A percentile compares a stretch with the other conserved stretches of the same genome.
Conservation (phyloP, 1,140 invertebrate species). For the Linepithema humile region DNA sequence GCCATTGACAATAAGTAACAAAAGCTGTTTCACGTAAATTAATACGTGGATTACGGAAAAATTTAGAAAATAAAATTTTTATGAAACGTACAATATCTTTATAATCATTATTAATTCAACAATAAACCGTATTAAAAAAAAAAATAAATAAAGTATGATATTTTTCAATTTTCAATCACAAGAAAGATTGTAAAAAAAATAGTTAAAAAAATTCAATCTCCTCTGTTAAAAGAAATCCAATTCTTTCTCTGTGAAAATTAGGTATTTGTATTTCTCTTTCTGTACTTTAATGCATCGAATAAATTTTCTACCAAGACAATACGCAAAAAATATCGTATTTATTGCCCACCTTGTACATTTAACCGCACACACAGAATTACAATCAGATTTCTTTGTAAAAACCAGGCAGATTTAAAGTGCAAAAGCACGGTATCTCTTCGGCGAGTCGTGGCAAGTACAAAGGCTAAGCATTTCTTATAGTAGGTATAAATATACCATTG, state of each 20-base stretch:
- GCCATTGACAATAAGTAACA: conserved; percentile 37
- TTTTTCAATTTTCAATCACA: not conserved
- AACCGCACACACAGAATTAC: conserved; percentile 17
- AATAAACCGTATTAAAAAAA: not conserved
- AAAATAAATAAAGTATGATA: not conserved
- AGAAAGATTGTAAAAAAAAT: not conserved
- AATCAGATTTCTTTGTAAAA: conserved; percentile 40
- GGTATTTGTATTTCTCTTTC: not conserved
- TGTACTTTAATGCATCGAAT: not conserved
- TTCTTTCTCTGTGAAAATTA: not conserved
- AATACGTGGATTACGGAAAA: not conserved
- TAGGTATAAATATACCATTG: not conserved
- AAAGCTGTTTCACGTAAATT: not conserved
- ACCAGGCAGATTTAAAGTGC: conserved; percentile 43
- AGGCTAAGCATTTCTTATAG: conserved; percentile 24
- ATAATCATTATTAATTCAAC: not conserved
- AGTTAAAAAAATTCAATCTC: not conserved
- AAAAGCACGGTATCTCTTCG: conserved; percentile 14
- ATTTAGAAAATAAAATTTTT: conserved; percentile 2
- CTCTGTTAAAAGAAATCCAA: not conserved
- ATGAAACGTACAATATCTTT: not conserved
- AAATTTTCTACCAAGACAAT: not conserved
- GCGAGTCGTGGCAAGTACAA: conserved; percentile 48
- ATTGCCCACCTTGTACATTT: not conserved
- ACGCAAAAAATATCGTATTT: conserved; percentile 7